Percentiles rank a stretch among this genome's conserved stretches.
Conservation (phyloP, 2,113 vertebrate genomes). For the Eulemur rufifrons region DNA sequence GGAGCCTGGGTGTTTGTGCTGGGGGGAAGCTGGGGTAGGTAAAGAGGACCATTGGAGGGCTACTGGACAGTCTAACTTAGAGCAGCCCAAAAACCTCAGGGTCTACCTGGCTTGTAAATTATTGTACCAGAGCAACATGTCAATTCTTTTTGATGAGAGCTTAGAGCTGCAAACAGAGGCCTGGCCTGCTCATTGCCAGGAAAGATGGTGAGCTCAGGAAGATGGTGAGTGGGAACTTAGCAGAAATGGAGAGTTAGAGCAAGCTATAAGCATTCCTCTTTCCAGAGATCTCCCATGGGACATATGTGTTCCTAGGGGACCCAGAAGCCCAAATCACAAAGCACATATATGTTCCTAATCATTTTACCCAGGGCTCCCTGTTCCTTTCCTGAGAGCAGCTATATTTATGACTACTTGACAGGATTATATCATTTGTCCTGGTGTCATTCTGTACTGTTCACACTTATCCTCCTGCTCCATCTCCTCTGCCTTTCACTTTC, state of each 20-base stretch:
- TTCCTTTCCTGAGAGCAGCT: background rate
- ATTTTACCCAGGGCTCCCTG: background rate
- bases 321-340: background rate
- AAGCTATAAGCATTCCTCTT: background rate
- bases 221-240: background rate
- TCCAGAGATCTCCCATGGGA: background rate
- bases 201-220: background rate
- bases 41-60: fast-evolving
- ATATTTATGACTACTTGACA: background rate
- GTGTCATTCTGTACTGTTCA: background rate
- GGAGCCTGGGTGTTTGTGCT: fast-evolving
- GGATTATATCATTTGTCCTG: too few relatives aligned
- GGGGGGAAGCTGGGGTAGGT: fast-evolving
- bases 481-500: background rate
- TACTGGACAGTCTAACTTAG: background rate
- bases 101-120: background rate
- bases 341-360: background rate
- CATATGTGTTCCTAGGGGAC: background rate
- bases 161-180: background rate
- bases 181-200: background rate
- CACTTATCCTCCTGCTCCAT: too few relatives aligned
- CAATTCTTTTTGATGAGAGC: background rate
- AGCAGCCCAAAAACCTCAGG: background rate
- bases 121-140: background rate
- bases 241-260: background rate